Evolutionary conservation across 2,797 vertebrate genomes (phyloP), one percentile per base, ranked within the genome.

Genomic region (Rhynchonycteris naso): DNA sequence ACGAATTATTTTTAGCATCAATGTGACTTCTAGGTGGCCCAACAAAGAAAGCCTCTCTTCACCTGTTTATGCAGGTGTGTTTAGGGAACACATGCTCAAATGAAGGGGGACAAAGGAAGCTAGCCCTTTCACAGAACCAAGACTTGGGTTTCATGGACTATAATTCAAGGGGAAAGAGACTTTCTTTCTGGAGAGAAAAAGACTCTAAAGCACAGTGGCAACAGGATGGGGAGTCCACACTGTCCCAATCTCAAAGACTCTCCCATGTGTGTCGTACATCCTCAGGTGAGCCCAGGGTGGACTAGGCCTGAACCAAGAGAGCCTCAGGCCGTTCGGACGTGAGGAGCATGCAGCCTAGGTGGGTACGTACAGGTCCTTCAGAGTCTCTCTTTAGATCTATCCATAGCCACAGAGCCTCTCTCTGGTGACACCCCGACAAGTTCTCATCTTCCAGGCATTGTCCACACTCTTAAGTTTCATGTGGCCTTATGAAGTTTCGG

Each of bases 211-310:
- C 0, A 16, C 10, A 66, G 52, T 65, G 86, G 56, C 13, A 33
- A 54, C 21, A 11, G 52, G 63, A 30, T 0, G 2, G 65, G 54
- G 26, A 0, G 30, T 58, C 43, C 71, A 35, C 0, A 0, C 1
- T 38, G n/a, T 28, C 22, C 24, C 87, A 54, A 13, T 56, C n/a
- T 43, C 0, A 1, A 43, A 47, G 61, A 35, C 28, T 66, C 63
- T 59, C 26, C 59, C 16, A 2, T 1, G 5, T 6, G 35, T 10
- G 56, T n/a, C 21, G 7, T 19, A 26, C 5, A 69, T 43, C 66
- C 58, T 43, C 8, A 1, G 43, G 43, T 52, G 5, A 47, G 56
- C 47, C 4, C 9, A 75, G 59, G 66, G 65, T 0, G 7, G 30
- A 38, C 18, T 15, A 11, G 21, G 28, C 14, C 61, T n/a, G 8